Conservation (phyloP, 2,888 invertebrate species). For the Tetragonula carbonaria region DNA sequence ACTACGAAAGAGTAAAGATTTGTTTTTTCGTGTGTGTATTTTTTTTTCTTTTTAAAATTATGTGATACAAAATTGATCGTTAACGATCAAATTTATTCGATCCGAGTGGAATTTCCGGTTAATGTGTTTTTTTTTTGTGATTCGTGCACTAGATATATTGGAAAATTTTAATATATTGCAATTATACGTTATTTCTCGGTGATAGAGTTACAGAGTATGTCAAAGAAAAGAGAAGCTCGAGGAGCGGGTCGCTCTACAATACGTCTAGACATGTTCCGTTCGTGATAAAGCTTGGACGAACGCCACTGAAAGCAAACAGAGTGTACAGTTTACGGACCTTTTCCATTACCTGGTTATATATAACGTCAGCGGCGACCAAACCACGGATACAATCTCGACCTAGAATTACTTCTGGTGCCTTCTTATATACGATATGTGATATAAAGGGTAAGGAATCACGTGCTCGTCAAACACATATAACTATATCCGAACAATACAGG, state of each 20-base stretch:
- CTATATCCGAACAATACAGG: conserved; percentile 55
- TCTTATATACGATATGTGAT: conserved; percentile 78
- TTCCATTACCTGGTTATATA: conserved; percentile 37
- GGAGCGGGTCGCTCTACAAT: not conserved
- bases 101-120: not conserved
- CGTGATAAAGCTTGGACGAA: conserved; percentile 14
- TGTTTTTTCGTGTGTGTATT: not conserved
- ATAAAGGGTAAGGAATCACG: conserved; percentile 72
- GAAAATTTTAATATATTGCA: conserved; percentile 35
- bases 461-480: conserved; percentile 55
- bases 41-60: not conserved
- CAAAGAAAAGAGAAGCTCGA: not conserved
- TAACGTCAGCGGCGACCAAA: conserved; percentile 37
- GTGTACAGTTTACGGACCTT: conserved; percentile 40
- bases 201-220: not conserved
- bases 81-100: not conserved
- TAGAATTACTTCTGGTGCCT: conserved; percentile 74
- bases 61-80: conserved; percentile 2
- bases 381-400: conserved; percentile 50
- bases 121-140: not conserved
- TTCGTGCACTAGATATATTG: not conserved
- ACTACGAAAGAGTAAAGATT: not conserved
- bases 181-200: conserved; percentile 2
- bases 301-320: conserved; percentile 23
- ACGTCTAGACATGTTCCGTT: conserved; percentile 19